These are phyloP conservation scores for Gobio occitaniae DNA, from an alignment of 2,797 vertebrate genomes.

Conservation along the genomic window DNA sequence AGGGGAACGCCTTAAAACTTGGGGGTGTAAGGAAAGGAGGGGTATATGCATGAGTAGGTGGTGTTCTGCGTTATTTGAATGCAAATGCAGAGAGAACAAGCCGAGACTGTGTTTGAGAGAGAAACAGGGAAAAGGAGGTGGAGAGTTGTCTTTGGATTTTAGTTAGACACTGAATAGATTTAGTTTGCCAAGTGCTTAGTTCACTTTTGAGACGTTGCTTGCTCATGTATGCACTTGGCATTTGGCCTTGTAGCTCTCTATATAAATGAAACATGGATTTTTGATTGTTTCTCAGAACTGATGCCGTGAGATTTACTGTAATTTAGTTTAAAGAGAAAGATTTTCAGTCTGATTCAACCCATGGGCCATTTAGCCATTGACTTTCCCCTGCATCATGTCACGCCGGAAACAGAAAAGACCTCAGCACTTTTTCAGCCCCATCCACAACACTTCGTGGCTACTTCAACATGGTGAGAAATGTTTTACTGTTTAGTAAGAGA, in stretches of 20 bases:
- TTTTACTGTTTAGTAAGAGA: constrained; percentile 49
- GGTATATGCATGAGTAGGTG: constrained; percentile 67
- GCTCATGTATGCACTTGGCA: constrained; percentile 40
- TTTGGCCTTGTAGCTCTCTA: constrained; percentile 25
- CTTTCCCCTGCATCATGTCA: constrained; percentile 75
- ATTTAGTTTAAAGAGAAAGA: constrained; percentile 32
- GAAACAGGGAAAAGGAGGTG: constrained; percentile 62
- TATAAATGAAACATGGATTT: constrained; percentile 23
- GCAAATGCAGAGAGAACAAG: constrained; percentile 83
- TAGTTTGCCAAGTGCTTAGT: constrained; percentile 44
- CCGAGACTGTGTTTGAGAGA: constrained; percentile 61
- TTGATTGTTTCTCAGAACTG: constrained; percentile 19
- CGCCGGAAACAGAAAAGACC: constrained; percentile 82
- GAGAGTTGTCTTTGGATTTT: constrained; percentile 70
- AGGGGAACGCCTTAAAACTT: constrained; percentile 31
- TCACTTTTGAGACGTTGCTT: constrained; percentile 43
- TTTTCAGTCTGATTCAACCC: constrained; percentile 25
- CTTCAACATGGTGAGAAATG: constrained; percentile 77
- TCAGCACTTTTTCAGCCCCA: constrained; percentile 77
- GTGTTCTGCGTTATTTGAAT: constrained; percentile 81
- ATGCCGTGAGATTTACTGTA: constrained; percentile 13
- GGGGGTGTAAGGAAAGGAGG: constrained; percentile 65
- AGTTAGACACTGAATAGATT: constrained; percentile 48
- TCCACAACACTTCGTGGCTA: constrained; percentile 72
- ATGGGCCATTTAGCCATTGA: constrained; percentile 59